Evolutionary conservation across 2,888 invertebrate genomes (phyloP).

Genomic region (Operophtera brumata): DNA sequence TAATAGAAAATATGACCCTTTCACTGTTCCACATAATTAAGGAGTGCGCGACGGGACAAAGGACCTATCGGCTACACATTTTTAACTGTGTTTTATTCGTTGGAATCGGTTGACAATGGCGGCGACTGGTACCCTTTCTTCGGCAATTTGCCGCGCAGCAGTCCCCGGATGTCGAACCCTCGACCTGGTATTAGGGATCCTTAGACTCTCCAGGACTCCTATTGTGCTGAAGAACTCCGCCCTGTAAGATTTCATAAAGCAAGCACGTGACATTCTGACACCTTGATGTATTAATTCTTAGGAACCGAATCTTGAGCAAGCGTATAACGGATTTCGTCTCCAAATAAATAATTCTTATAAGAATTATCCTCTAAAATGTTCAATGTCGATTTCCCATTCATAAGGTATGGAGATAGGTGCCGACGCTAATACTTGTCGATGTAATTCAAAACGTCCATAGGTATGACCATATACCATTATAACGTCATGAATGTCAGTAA

Average conservation of each 20-base stretch:
- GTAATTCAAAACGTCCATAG: too few relatives aligned
- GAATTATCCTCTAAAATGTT: background rate
- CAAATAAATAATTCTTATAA: background rate
- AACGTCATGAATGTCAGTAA: too few relatives aligned
- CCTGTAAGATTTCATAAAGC: conserved; percentile 59
- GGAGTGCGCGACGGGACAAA: conserved; percentile 73
- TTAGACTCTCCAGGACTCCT: conserved; percentile 66
- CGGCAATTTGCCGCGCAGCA: conserved; percentile 74
- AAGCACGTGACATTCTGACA: conserved; percentile 68
- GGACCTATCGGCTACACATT: conserved; percentile 73
- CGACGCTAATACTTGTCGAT: too few relatives aligned
- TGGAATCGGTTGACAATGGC: conserved; percentile 77
- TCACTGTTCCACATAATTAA: conserved; percentile 78
- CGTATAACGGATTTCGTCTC: conserved; percentile 22
- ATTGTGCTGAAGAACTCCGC: conserved; percentile 69
- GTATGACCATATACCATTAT: too few relatives aligned
- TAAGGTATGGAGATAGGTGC: too few relatives aligned
- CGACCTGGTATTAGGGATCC: conserved; percentile 70
- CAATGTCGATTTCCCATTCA: too few relatives aligned
- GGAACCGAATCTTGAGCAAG: background rate
- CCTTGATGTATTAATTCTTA: conserved; percentile 36
- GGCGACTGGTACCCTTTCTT: conserved; percentile 69
- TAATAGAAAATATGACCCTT: conserved; percentile 81
- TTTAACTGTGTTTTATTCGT: conserved; percentile 73
- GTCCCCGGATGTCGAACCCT: conserved; percentile 71